These are phyloP conservation scores for Dufourea novaeangliae DNA, from an alignment of 1,140 invertebrate species.

Conservation along the genomic window DNA sequence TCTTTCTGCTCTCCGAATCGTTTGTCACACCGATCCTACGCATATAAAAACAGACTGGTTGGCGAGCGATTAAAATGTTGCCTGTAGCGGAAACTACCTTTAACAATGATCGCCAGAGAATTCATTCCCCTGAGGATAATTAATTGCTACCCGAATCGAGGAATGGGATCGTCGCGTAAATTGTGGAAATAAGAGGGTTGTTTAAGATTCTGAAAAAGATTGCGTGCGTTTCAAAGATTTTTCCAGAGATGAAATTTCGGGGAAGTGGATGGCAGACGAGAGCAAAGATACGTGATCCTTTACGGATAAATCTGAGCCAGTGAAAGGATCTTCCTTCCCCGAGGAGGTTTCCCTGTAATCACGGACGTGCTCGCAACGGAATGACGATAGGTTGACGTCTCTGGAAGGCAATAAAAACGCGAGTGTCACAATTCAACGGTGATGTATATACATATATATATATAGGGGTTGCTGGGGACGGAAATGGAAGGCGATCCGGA, in stretches of 20 bases:
- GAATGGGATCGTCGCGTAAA: too few species aligned
- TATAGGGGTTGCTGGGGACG: background rate
- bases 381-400: slow-evolving; percentile 38
- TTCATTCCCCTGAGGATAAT: background rate
- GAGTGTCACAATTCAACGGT: background rate
- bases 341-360: slow-evolving; percentile 38
- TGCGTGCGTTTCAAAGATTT: background rate
- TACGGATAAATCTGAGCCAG: background rate
- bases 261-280: background rate
- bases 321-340: slow-evolving; percentile 5
- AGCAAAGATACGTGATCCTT: background rate
- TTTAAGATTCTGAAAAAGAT: background rate
- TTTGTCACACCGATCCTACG: background rate
- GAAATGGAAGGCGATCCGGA: background rate
- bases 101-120: background rate
- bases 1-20: background rate
- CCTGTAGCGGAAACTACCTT: background rate
- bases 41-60: slow-evolving; percentile 2
- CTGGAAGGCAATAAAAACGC: slow-evolving; percentile 31
- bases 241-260: background rate
- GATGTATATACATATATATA: too few species aligned
- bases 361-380: slow-evolving; percentile 28
- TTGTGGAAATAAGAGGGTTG: background rate
- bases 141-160: background rate
- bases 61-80: slow-evolving; percentile 22